Evolutionary conservation across 2,113 vertebrate genomes (phyloP).

Genomic region (Geothlypis trichas): DNA sequence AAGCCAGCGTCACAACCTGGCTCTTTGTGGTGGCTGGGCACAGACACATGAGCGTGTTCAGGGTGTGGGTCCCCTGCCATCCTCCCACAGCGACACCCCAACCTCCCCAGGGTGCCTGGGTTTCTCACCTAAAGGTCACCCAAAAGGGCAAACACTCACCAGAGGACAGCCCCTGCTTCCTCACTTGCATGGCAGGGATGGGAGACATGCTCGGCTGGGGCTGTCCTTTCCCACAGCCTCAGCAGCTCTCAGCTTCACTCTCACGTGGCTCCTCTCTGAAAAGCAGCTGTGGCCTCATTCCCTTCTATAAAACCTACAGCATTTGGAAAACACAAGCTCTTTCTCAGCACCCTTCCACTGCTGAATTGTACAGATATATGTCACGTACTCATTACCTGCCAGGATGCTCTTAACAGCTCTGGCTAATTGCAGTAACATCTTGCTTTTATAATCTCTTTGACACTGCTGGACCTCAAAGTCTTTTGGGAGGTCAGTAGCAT

Average conservation of each 20-base stretch:
- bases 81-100: rapidly evolving
- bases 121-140: neutral
- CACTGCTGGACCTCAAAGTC: neutral
- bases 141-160: neutral
- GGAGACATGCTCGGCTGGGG: neutral
- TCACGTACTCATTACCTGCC: neutral
- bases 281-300: constrained; percentile 15
- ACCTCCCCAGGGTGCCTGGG: neutral
- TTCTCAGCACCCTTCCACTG: neutral
- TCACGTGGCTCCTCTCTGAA: neutral
- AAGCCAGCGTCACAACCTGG: rapidly evolving
- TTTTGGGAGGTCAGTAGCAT: neutral
- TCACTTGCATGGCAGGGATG: rapidly evolving
- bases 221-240: neutral
- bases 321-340: neutral
- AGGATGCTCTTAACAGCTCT: neutral
- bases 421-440: neutral
- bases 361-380: neutral
- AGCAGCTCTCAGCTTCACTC: neutral
- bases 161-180: neutral
- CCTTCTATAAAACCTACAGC: neutral
- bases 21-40: neutral
- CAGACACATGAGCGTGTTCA: rapidly evolving
- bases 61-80: neutral
- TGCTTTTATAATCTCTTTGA: neutral